Evolutionary conservation across 2,888 invertebrate species (phyloP).

Genomic region (Apomyelois bistriatella): DNA sequence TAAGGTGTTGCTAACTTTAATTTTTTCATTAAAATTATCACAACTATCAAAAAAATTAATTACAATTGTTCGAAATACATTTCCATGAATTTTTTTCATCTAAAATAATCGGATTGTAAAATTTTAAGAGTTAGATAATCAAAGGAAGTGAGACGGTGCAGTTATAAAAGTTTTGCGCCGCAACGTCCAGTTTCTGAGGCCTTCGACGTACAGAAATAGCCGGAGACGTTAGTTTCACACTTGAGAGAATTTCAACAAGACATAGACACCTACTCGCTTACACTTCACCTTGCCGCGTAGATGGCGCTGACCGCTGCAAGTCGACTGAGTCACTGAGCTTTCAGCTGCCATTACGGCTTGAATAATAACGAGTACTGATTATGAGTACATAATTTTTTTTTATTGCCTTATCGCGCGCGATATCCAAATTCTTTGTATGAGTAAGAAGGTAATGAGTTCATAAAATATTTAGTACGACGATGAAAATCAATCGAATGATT

Average conservation of each 20-base stretch:
- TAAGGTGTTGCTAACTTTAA: neutral
- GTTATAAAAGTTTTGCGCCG: constrained; percentile 55
- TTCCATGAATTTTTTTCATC: neutral
- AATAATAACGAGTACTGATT: constrained; percentile 28
- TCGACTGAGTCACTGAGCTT: constrained; percentile 49
- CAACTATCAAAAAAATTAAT: constrained; percentile 3
- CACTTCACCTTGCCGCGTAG: constrained; percentile 73
- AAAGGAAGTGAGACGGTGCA: constrained; percentile 48
- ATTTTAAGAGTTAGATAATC: constrained; percentile 54
- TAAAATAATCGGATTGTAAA: constrained; percentile 20
- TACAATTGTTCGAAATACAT: constrained; percentile 14
- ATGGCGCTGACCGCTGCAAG: constrained; percentile 65
- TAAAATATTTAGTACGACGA: no score
- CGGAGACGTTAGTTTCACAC: constrained; percentile 72
- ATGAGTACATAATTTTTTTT: neutral
- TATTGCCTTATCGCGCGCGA: no score
- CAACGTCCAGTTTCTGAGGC: constrained; percentile 56
- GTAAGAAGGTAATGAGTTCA: no score
- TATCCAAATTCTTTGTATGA: no score
- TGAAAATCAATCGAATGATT: no score
- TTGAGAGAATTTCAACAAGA: constrained; percentile 67
- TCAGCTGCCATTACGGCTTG: constrained; percentile 16
- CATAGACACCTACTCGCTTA: constrained; percentile 68
- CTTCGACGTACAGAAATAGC: constrained; percentile 74
- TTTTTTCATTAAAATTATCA: constrained; percentile 15